Evolutionary conservation across 2,888 invertebrate species (phyloP).

Genomic region (Drosophila suboccidentalis): DNA sequence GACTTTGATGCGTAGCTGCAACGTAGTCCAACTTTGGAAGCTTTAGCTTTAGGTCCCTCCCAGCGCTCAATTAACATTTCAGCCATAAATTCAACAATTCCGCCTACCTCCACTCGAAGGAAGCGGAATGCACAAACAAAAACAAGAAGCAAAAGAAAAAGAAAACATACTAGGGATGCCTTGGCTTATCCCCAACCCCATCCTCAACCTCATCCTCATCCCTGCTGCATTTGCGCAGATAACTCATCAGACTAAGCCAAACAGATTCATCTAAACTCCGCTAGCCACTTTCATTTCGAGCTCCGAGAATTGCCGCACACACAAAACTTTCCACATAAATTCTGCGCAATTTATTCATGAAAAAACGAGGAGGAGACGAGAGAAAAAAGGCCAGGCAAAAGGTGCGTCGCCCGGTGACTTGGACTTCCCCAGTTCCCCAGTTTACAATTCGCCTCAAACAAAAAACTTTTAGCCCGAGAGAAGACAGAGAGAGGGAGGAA

Average conservation of each 20-base stretch:
- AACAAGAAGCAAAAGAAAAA: background rate
- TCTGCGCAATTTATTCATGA: constrained; percentile 79
- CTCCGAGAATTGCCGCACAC: constrained; percentile 25
- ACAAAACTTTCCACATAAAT: constrained; percentile 78
- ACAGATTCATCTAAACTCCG: constrained; percentile 79
- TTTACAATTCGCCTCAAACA: constrained; percentile 25
- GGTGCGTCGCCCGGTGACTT: constrained; percentile 69
- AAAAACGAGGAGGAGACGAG: constrained; percentile 40
- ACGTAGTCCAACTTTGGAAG: constrained; percentile 32
- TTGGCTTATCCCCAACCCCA: background rate
- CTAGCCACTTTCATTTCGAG: constrained; percentile 75
- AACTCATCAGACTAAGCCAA: constrained; percentile 80
- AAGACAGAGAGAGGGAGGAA: constrained; percentile 5
- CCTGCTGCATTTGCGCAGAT: constrained; percentile 70
- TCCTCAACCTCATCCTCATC: background rate
- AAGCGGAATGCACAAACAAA: background rate
- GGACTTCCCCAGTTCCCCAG: constrained; percentile 35
- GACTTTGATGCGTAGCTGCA: constrained; percentile 32
- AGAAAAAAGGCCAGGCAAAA: constrained; percentile 42
- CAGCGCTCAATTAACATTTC: constrained; percentile 74
- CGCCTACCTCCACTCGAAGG: constrained; percentile 41
- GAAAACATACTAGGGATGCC: background rate
- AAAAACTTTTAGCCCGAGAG: constrained; percentile 28
- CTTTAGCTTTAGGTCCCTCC: constrained; percentile 39
- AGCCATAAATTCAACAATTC: constrained; percentile 70